Evolutionary conservation across 2,888 invertebrate species (phyloP).

Genomic region (Morpho deidamia): DNA sequence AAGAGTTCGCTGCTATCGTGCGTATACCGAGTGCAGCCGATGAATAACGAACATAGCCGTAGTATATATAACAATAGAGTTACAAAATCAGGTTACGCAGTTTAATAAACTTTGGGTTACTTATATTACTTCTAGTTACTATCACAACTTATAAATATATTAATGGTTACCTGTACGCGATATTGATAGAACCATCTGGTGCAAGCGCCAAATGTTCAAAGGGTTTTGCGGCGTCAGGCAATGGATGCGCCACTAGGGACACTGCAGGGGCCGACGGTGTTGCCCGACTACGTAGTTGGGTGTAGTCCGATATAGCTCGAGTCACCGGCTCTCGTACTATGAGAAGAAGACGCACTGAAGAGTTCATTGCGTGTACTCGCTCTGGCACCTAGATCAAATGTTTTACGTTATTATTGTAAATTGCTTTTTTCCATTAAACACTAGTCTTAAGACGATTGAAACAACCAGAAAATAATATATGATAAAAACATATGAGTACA

Average conservation of each 20-base stretch:
- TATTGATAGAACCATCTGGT: slow-evolving; percentile 90
- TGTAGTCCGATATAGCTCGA: slow-evolving; percentile 97
- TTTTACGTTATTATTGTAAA: background rate
- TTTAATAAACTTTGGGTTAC: no score
- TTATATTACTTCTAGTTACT: no score
- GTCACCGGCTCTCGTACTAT: slow-evolving; percentile 98
- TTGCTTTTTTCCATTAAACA: no score
- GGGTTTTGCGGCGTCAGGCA: slow-evolving; percentile 73
- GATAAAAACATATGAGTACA: no score
- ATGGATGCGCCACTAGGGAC: slow-evolving; percentile 46
- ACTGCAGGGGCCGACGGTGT: slow-evolving; percentile 83
- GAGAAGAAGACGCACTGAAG: slow-evolving; percentile 92
- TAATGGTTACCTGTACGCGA: slow-evolving; percentile 80
- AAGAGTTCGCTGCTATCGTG: no score
- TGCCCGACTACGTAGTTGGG: slow-evolving; percentile 91
- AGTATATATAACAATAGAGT: no score
- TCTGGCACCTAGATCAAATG: slow-evolving; percentile 86
- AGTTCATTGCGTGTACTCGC: slow-evolving; percentile 95
- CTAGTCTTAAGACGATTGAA: no score
- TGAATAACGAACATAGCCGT: no score
- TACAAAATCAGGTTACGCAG: no score
- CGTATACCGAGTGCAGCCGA: no score
- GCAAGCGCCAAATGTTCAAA: slow-evolving; percentile 90
- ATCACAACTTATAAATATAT: background rate
- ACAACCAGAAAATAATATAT: no score